Percentiles rank a stretch among this genome's conserved stretches.
Conservation (phyloP, 37 sponge, comb jelly and placozoan genomes). For the Mnemiopsis leidyi region DNA sequence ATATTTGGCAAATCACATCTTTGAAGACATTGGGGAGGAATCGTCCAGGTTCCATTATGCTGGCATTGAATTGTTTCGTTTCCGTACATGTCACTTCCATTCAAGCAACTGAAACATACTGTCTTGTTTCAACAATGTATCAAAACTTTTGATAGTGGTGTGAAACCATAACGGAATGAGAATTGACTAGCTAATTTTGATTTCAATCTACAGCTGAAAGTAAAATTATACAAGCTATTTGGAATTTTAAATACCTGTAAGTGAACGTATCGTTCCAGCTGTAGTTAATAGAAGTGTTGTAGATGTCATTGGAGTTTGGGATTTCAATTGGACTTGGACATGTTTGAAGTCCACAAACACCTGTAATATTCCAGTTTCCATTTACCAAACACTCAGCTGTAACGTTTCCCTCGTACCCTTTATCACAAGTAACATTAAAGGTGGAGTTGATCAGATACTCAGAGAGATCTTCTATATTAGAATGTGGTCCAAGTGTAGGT, state of each 20-base stretch:
- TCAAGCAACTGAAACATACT: not conserved
- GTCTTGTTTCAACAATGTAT: no score
- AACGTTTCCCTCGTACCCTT: constrained; percentile 21
- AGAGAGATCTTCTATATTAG: not conserved
- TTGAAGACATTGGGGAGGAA: not conserved
- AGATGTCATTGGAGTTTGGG: constrained; percentile 1
- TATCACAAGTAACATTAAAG: constrained; percentile 23
- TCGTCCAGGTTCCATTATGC: constrained; percentile 1
- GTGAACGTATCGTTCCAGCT: constrained; percentile 32
- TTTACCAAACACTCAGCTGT: not conserved
- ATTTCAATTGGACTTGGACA: not conserved
- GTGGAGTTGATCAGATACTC: not conserved
- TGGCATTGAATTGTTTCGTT: not conserved
- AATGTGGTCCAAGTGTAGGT: constrained; percentile 12
- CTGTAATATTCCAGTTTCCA: not conserved
- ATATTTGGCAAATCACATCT: not conserved
- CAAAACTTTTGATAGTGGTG: no score
- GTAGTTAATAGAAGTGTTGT: not conserved
- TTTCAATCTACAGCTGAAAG: no score
- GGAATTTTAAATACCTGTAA: constrained; percentile 25
- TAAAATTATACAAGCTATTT: no score
- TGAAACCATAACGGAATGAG: no score
- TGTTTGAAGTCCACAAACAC: not conserved
- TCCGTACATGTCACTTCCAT: constrained; percentile 45
- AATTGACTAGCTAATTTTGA: no score